Evolutionary conservation across 1,140 invertebrate species (phyloP).

Genomic region (Drosophila aff.): DNA sequence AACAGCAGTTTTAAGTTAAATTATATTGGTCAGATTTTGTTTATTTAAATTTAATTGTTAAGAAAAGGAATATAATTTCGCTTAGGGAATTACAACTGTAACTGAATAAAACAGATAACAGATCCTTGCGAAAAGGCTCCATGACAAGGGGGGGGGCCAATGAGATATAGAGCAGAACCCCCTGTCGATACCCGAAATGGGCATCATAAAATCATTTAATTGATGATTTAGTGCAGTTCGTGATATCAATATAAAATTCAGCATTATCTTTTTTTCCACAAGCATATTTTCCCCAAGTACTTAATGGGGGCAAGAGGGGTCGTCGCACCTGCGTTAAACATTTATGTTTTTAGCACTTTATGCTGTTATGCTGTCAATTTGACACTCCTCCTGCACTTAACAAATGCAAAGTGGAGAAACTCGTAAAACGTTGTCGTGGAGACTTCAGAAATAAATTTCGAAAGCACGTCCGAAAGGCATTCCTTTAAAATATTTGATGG

Average conservation of each 20-base stretch:
- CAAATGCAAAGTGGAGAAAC: conserved; percentile 44
- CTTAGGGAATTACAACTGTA: conserved; percentile 2
- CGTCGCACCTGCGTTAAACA: conserved; percentile 41
- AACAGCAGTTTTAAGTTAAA: too few relatives aligned
- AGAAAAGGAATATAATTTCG: too few relatives aligned
- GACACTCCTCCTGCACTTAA: conserved; percentile 34
- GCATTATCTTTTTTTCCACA: conserved; percentile 31
- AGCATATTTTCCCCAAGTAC: conserved; percentile 24
- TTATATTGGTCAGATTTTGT: neutral
- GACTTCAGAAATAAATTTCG: conserved; percentile 21
- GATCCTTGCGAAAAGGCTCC: neutral
- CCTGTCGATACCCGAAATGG: conserved; percentile 38
- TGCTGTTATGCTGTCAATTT: conserved; percentile 52
- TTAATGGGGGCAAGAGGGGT: neutral
- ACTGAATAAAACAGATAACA: conserved; percentile 2
- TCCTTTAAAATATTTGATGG: conserved; percentile 15
- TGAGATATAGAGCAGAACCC: conserved; percentile 17
- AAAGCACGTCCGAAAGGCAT: conserved; percentile 26
- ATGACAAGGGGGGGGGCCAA: neutral
- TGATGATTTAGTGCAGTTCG: conserved; percentile 71
- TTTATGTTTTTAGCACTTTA: conserved; percentile 48
- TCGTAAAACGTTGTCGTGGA: conserved; percentile 25
- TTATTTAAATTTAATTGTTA: too few relatives aligned
- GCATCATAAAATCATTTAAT: conserved; percentile 73
- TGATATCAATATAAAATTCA: conserved; percentile 63